Conservation (phyloP, 2,888 invertebrate species). For the Pomacea canaliculata region DNA sequence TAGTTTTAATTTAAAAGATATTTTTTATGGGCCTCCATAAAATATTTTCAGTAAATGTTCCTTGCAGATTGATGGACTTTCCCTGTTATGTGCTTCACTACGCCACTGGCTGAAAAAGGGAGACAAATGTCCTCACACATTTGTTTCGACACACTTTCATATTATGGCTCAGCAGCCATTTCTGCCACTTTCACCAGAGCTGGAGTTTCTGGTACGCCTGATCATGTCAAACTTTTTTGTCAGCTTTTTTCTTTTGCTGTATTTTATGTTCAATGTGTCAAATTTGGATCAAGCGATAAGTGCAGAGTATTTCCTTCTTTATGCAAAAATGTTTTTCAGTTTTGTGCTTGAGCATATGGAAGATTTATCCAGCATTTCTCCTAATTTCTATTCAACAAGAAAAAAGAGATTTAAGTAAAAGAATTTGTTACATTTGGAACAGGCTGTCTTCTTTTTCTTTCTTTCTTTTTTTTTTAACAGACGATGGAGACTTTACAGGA, state of each 20-base stretch:
- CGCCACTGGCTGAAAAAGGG: conserved; percentile 77
- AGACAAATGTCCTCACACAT: conserved; percentile 79
- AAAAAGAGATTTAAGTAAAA: no score
- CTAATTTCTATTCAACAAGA: no score
- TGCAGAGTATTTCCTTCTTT: background rate
- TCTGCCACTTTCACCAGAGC: conserved; percentile 73
- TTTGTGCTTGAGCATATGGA: no score
- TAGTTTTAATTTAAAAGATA: no score
- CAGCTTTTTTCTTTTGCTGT: background rate
- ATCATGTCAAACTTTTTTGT: background rate
- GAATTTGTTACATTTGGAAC: no score
- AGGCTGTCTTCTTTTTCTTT: no score
- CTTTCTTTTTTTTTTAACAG: conserved; percentile 65
- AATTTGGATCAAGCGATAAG: background rate
- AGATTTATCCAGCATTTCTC: no score
- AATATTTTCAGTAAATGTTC: background rate
- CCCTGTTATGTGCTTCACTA: conserved; percentile 80
- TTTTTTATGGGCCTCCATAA: no score
- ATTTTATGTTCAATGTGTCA: background rate
- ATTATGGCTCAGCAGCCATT: conserved; percentile 74
- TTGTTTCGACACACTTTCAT: conserved; percentile 85
- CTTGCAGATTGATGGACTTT: conserved; percentile 79
- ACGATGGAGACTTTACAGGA: conserved; percentile 76
- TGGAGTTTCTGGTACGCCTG: conserved; percentile 73
- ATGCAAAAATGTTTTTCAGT: background rate